Base-by-base conservation (phyloP, 2,888 invertebrate species). In the Drosophila borealis region DNA sequence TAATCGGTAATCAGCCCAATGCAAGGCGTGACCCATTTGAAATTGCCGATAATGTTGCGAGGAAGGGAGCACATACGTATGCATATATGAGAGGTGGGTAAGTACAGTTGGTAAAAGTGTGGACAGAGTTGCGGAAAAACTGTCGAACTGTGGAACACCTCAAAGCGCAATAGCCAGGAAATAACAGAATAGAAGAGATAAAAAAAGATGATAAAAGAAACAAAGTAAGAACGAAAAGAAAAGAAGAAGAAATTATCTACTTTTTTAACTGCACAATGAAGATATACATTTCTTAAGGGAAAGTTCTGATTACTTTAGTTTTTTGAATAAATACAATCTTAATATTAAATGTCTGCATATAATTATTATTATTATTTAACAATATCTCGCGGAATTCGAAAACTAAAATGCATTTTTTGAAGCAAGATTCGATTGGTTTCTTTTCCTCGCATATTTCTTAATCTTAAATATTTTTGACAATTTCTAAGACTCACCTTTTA, bases 21-120 rank as follows among this genome's bases (percentile, higher is more conserved):
- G 17, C 29, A 50, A 69, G 49, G 75, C 69, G 65, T 76, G 88
- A 78, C 81, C 85, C 74, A 87, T 76, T 79, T 87, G 70, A 87
- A 88, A 82, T 81, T 84, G 79, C 70, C 88, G 85, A 87, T 78
- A 70, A 67, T 39, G 41, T 14, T 41, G 49, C 21, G 21, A 21
- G 6, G 3, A 13, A 0, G 4, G 10, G 11, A 8, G 39, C 9
- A 19, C n/a, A 19, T n/a, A 33, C n/a, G 13, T 3, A 29, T 2
- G 6, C 4, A 21, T 14, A 37, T 37, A 39, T 36, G 9, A 21
- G 19, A 14, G 37, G 33, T 42, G 17, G 17, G 17, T 8, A 48
- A 46, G 36, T 50, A 55, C 45, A 25, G 60, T 55, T 74, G 36
- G 13, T 44, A 42, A 49, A 45, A 42, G 19, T 33, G 36, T 39